These are phyloP conservation scores for Trachelus tabidus DNA, from an alignment of 2,888 invertebrate species.

Conservation along the genomic window DNA sequence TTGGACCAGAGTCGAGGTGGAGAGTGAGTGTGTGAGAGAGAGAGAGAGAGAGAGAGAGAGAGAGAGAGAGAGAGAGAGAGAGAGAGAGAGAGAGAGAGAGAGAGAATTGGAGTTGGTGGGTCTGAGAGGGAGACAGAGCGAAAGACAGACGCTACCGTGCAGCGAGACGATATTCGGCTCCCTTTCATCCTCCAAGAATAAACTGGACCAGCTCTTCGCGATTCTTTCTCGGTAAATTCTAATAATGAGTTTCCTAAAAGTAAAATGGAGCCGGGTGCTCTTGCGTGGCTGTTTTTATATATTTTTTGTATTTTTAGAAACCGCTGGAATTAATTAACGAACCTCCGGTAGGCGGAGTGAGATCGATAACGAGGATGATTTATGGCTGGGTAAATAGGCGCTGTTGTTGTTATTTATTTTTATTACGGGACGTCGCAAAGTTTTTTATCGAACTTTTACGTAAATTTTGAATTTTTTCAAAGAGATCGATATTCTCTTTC, in stretches of 20 bases:
- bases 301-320: not conserved
- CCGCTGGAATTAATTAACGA: not conserved
- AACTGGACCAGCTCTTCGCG: conserved; percentile 22
- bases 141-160: not conserved
- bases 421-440: not conserved
- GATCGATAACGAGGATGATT: not conserved
- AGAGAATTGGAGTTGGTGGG: too few relatives aligned
- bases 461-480: too few relatives aligned
- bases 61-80: too few relatives aligned
- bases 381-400: not conserved
- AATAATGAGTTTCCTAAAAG: not conserved
- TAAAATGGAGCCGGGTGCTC: not conserved
- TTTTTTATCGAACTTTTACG: not conserved
- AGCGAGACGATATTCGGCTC: conserved; percentile 17
- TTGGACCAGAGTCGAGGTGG: not conserved
- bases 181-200: conserved; percentile 54
- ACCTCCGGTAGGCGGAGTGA: too few relatives aligned
- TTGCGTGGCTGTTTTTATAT: not conserved
- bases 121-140: too few relatives aligned
- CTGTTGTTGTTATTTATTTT: not conserved
- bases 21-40: too few relatives aligned
- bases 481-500: too few relatives aligned
- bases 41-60: too few relatives aligned
- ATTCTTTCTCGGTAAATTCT: not conserved
- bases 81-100: too few relatives aligned